Evolutionary conservation across 2,797 vertebrate genomes (phyloP).

Genomic region (Squalus acanthias): DNA sequence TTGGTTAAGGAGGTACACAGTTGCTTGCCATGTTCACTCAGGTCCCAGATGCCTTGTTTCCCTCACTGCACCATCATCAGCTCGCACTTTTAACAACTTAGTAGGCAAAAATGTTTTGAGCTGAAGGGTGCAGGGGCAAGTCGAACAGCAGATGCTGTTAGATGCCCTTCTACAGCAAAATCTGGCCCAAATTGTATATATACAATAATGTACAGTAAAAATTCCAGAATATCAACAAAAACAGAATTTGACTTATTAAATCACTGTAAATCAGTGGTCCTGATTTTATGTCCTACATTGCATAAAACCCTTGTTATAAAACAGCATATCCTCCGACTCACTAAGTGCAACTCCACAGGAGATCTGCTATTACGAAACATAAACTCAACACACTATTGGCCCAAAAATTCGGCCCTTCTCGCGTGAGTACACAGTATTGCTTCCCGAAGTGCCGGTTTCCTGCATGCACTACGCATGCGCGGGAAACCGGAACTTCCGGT

Average conservation of each 20-base stretch:
- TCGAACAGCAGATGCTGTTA: no score
- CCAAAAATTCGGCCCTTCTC: no score
- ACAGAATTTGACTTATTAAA: not conserved
- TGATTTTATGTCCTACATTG: not conserved
- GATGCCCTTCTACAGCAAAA: no score
- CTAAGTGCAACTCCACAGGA: not conserved
- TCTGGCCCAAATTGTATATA: no score
- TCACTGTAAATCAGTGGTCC: not conserved
- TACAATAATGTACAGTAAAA: no score
- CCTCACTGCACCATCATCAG: not conserved
- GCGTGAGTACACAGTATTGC: no score
- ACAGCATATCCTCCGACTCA: not conserved
- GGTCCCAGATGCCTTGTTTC: not conserved
- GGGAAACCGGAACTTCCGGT: no score
- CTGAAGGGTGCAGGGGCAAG: no score
- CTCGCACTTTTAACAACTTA: not conserved
- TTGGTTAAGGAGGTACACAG: not conserved
- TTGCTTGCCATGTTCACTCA: not conserved
- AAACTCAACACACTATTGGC: not conserved
- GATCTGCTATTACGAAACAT: not conserved
- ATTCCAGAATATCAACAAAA: no score
- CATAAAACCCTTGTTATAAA: not conserved
- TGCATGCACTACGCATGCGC: no score
- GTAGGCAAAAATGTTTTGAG: no score
- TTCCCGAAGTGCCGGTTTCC: no score